Conservation (phyloP, 2,797 vertebrate genomes). For the Paratrypauchen microcephalus region DNA sequence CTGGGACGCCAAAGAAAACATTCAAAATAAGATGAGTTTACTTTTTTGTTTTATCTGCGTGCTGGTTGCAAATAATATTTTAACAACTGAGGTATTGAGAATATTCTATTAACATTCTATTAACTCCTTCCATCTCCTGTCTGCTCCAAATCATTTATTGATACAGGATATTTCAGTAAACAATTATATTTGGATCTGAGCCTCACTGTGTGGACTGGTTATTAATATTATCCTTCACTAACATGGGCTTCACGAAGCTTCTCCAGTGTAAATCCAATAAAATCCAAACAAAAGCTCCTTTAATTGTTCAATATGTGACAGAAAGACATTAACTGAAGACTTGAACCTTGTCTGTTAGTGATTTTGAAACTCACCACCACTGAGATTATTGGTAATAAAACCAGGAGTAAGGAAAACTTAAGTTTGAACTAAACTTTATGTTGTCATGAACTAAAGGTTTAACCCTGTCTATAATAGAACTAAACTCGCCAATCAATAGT, state of each 20-base stretch:
- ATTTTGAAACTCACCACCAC: not conserved
- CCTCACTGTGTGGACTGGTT: conserved; percentile 3
- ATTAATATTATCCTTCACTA: not conserved
- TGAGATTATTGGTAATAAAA: not conserved
- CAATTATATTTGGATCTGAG: not conserved
- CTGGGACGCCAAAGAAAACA: not conserved
- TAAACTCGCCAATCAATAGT: too few species aligned
- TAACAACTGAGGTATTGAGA: not conserved
- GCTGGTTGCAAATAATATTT: not conserved
- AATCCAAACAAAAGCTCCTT: conserved; percentile 5
- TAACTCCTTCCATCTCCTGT: not conserved
- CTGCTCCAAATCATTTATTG: conserved; percentile 1
- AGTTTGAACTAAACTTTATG: too few species aligned
- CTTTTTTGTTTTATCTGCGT: not conserved
- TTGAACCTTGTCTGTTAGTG: not conserved
- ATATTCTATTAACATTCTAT: not conserved
- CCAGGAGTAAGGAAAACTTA: not conserved
- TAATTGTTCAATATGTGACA: conserved; percentile 19
- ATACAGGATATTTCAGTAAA: not conserved
- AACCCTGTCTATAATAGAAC: not conserved
- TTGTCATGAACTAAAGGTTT: not conserved
- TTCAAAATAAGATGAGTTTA: not conserved
- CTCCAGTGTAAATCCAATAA: conserved; percentile 18
- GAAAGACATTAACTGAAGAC: conserved; percentile 18
- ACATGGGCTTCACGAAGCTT: conserved; percentile 3